Base-by-base conservation (phyloP, 2,797 vertebrate genomes). In the Galago senegalensis region DNA sequence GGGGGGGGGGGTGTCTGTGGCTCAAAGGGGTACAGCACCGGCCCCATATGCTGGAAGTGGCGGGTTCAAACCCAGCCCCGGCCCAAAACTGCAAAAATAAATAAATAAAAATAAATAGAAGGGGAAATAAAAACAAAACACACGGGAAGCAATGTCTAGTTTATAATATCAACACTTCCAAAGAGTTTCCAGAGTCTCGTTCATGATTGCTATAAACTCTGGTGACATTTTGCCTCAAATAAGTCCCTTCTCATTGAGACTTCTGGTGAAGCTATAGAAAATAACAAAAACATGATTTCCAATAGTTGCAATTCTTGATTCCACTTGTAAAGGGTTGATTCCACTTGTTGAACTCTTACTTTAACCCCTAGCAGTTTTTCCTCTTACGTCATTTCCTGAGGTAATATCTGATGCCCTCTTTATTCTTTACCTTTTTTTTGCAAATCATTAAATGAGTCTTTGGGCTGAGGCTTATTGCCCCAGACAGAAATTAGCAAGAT, bases 321-420 rank as follows among this genome's bases (percentile, higher is more conserved):
- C 31, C 4, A n/a, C 9, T 7, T 63, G 9, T 3, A 12, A 1
- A 34, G 34, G 34, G 34, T 43, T 69, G 4, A 27, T 9, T 61
- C 31, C 4, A n/a, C 9, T 7, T 63, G 9, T 3, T 34, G 34
- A 34, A 12, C 0, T 60, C 20, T 63, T 29, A 21, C n/a, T 90
- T 86, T 23, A 21, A 72, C n/a, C 34, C 14, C 1, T 12, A 31
- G 0, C 7, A 53, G 70, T 16, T 4, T 25, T 1, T 1, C 4
- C 23, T 31, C 8, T 12, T 4, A 4, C 17, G 34, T 58, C 25
- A 65, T 0, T 40, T 81, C 49, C 65, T 16, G 13, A 67, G 82
- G 37, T 25, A 63, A 3, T 43, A n/a, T 9, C 40, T 16, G 27
- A 16, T 17, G 25, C 18, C 13, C 3, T 29, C 65, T 77, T 65